These are phyloP conservation scores for Anoura caudifer DNA, from an alignment of 2,113 vertebrate species.

Conservation along the genomic window DNA sequence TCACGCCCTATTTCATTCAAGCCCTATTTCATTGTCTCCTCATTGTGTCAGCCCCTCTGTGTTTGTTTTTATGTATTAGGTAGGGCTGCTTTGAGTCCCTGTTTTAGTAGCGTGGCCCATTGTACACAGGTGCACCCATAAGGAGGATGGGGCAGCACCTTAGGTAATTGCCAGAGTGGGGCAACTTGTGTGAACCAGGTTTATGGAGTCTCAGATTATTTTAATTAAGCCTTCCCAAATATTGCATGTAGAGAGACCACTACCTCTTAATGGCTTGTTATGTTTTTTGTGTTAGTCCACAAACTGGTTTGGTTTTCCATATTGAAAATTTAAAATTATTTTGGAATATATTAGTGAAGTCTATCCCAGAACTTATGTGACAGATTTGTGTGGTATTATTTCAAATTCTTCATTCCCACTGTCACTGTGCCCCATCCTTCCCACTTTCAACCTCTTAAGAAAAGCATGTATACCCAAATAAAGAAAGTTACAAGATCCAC, in stretches of 20 bases:
- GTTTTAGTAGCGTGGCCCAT: no score
- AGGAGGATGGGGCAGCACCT: no score
- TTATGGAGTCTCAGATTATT: no score
- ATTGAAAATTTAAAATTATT: constrained; percentile 14
- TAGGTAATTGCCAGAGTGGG: no score
- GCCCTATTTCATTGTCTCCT: no score
- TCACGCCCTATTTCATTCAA: no score
- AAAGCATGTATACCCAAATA: neutral
- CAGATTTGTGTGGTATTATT: neutral
- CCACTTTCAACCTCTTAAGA: neutral
- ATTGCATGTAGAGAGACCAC: neutral
- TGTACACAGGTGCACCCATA: no score
- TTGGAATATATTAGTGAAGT: neutral
- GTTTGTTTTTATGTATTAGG: no score
- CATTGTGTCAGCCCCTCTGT: no score
- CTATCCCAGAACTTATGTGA: neutral
- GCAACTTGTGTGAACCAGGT: no score
- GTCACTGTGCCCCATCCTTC: neutral
- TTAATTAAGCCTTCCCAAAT: neutral
- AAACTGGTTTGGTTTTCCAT: neutral
- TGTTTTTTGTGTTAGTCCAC: neutral
- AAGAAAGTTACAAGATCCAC: neutral
- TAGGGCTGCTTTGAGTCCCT: no score
- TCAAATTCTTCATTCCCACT: neutral
- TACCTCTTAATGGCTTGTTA: neutral